These are phyloP conservation scores for Lamellibrachia luymesi DNA, from an alignment of 1,140 invertebrate species.

Conservation along the genomic window DNA sequence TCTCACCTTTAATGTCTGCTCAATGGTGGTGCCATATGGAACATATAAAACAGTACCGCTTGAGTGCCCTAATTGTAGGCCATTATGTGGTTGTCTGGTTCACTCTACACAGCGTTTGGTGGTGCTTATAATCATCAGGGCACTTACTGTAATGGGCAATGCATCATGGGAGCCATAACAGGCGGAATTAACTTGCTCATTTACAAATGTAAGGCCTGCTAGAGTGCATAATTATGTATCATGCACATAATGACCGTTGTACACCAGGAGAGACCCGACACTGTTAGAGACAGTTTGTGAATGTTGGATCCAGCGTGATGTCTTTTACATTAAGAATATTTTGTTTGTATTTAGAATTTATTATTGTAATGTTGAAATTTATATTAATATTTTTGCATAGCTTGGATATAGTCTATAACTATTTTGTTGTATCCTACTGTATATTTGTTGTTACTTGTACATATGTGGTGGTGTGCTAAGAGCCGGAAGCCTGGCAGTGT, in stretches of 20 bases:
- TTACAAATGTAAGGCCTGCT: not conserved
- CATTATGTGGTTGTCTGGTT: not conserved
- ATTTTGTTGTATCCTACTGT: not conserved
- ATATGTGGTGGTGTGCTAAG: not conserved
- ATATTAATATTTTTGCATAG: conserved; percentile 6
- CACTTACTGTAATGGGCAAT: not conserved
- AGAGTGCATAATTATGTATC: not conserved
- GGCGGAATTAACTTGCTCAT: not conserved
- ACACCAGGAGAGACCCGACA: not conserved
- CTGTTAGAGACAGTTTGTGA: not conserved
- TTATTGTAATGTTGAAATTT: not conserved
- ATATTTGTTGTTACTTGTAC: not conserved
- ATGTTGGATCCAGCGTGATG: not conserved
- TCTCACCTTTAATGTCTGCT: too few relatives aligned
- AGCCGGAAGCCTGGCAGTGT: not conserved
- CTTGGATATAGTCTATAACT: not conserved
- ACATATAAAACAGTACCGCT: not conserved
- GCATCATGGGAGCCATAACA: not conserved
- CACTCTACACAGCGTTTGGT: not conserved
- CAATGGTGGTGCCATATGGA: not conserved
- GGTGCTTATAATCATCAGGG: not conserved
- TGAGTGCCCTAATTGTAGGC: not conserved
- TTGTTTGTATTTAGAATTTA: not conserved
- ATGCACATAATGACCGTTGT: not conserved
- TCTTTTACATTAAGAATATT: not conserved